These are phyloP conservation scores for Lochmaea crataegi DNA, from an alignment of 2,888 invertebrate genomes.

Conservation along the genomic window DNA sequence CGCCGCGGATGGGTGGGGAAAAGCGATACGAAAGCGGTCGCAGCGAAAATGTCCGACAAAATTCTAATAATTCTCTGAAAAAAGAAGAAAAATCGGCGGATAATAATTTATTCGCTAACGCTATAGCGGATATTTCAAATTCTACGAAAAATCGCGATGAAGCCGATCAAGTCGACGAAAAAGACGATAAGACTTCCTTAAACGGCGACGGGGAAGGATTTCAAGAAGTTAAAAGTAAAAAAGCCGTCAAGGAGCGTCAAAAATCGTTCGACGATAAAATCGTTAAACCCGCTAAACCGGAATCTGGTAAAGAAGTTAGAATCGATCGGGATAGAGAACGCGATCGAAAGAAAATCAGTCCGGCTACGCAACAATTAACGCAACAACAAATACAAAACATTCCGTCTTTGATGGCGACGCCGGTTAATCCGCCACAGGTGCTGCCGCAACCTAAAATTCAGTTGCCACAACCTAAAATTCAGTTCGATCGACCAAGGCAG, in stretches of 20 bases:
- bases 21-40: slow-evolving; percentile 48
- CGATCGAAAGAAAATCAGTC: slow-evolving; percentile 37
- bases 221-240: slow-evolving; percentile 87
- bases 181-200: slow-evolving; percentile 59
- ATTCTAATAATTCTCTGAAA: slow-evolving; percentile 59
- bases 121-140: slow-evolving; percentile 61
- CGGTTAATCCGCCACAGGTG: slow-evolving; percentile 66
- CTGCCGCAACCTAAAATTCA: slow-evolving; percentile 58
- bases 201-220: slow-evolving; percentile 77
- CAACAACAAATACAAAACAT: slow-evolving; percentile 66
- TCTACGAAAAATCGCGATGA: slow-evolving; percentile 61
- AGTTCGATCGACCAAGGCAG: slow-evolving; percentile 65
- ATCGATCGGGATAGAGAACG: slow-evolving; percentile 36
- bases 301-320: slow-evolving; percentile 46
- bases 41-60: slow-evolving; percentile 55
- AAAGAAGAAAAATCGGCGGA: slow-evolving; percentile 65
- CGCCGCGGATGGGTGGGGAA: slow-evolving; percentile 54
- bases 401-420: slow-evolving; percentile 66
- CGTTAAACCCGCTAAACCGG: slow-evolving; percentile 48
- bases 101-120: slow-evolving; percentile 63
- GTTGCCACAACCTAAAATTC: slow-evolving; percentile 57
- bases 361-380: slow-evolving; percentile 50
- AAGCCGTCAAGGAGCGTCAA: slow-evolving; percentile 74
- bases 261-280: slow-evolving; percentile 60
- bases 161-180: slow-evolving; percentile 54